A percentile compares a stretch with the other conserved stretches of the same genome.
Evolutionary conservation across 1,140 invertebrate species (phyloP).

Genomic region (Apis dorsata): DNA sequence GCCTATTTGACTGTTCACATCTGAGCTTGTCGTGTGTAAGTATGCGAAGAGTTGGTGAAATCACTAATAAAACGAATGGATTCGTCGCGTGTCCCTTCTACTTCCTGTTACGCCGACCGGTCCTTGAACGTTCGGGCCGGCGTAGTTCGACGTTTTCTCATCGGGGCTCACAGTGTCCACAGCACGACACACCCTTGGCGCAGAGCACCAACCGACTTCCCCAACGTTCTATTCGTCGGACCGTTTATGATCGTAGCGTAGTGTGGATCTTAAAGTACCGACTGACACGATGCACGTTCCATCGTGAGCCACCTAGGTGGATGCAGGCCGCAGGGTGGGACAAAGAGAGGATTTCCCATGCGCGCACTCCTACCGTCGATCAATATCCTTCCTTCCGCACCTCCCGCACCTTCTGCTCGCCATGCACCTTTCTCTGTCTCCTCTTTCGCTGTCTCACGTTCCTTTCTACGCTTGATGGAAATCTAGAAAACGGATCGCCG

Average conservation of each 20-base stretch:
- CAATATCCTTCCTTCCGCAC: conserved; percentile 75
- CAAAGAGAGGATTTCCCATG: conserved; percentile 51
- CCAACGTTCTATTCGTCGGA: conserved; percentile 28
- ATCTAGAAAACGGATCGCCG: conserved; percentile 35
- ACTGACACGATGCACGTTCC: conserved; percentile 51
- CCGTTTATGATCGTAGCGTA: conserved; percentile 29
- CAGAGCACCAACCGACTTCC: conserved; percentile 51
- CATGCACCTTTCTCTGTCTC: conserved; percentile 39
- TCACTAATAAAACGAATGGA: conserved; percentile 21
- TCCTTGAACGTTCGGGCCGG: conserved; percentile 28
- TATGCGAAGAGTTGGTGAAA: background rate
- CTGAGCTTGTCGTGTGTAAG: background rate
- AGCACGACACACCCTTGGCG: conserved; percentile 57
- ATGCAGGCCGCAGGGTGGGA: conserved; percentile 58
- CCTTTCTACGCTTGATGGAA: conserved; percentile 33
- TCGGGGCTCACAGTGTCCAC: conserved; percentile 4
- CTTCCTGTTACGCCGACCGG: conserved; percentile 37
- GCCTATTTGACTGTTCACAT: conserved; percentile 15
- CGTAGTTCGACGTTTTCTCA: conserved; percentile 23
- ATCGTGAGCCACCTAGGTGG: conserved; percentile 49
- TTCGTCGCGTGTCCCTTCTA: conserved; percentile 30
- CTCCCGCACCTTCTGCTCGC: conserved; percentile 51
- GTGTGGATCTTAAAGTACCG: conserved; percentile 52
- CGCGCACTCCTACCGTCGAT: conserved; percentile 70
- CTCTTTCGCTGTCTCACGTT: conserved; percentile 24